phyloP scores from a whole-genome alignment of 2,113 vertebrate species.

The Xenotilapia caudafasciata region DNA sequence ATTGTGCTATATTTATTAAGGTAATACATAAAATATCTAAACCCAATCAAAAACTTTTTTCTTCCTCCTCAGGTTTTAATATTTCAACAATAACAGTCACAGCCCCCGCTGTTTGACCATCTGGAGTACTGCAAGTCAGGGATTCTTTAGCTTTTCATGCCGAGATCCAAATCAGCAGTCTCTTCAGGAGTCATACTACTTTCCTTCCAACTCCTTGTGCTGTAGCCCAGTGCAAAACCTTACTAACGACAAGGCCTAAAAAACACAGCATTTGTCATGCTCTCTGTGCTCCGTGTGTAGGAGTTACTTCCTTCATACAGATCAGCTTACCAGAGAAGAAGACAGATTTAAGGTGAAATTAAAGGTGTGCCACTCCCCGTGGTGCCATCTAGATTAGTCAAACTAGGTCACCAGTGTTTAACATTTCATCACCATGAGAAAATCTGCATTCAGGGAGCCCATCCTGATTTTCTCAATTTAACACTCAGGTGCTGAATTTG shows the following conservation, averaged over 20 bases:
- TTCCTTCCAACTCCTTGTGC: background rate
- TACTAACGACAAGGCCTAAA: background rate
- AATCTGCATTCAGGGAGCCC: background rate
- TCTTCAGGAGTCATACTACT: constrained; percentile 2
- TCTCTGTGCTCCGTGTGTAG: background rate
- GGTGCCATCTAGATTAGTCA: background rate
- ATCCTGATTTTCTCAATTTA: background rate
- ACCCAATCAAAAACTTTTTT: background rate
- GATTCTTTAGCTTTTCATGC: constrained; percentile 33
- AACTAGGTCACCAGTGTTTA: background rate
- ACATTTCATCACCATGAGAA: background rate
- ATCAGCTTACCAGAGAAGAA: background rate
- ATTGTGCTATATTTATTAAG: background rate
- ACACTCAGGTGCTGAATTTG: background rate
- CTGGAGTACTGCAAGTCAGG: constrained; percentile 46
- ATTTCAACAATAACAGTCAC: constrained; percentile 3
- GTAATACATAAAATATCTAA: background rate
- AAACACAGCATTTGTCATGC: constrained; percentile 14
- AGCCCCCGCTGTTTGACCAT: constrained; percentile 37
- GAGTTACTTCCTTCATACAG: background rate
- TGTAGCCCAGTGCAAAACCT: background rate
- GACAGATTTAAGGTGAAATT: background rate
- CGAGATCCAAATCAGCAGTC: constrained; percentile 31
- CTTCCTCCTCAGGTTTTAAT: background rate
- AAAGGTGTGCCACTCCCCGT: background rate